A percentile compares a stretch with the other conserved stretches of the same genome.
These are phyloP conservation scores for Acestrorhynchus altus DNA, from an alignment of 2,797 vertebrate species.

Conservation along the genomic window DNA sequence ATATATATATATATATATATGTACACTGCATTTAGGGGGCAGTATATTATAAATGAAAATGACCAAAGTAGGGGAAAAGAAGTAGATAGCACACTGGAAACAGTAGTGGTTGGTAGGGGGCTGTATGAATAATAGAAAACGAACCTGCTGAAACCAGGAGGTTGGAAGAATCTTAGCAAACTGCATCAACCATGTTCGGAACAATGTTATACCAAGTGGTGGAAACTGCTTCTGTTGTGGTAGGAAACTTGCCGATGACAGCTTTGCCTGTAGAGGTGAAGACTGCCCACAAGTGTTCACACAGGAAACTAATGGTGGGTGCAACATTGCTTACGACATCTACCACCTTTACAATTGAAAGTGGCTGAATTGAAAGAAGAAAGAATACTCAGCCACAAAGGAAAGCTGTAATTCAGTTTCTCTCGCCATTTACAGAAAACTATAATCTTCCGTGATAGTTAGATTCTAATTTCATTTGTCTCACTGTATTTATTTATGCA, in stretches of 20 bases:
- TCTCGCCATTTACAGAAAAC: not conserved
- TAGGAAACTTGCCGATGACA: conserved; percentile 37
- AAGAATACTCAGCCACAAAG: not conserved
- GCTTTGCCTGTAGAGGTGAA: conserved; percentile 19
- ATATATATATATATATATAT: no score
- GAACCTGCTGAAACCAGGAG: not conserved
- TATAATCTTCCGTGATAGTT: not conserved
- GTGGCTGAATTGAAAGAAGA: not conserved
- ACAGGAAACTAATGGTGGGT: conserved; percentile 47
- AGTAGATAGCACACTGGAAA: not conserved
- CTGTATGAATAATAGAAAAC: not conserved
- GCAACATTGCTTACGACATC: conserved; percentile 32
- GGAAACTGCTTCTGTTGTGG: conserved; percentile 49
- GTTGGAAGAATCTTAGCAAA: conserved; percentile 28
- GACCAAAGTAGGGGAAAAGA: not conserved
- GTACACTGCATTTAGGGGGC: no score
- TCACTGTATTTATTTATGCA: not conserved
- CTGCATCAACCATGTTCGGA: not conserved
- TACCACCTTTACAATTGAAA: conserved; percentile 16
- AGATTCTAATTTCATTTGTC: not conserved
- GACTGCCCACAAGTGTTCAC: conserved; percentile 9
- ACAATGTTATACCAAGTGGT: not conserved
- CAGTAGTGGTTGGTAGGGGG: not conserved
- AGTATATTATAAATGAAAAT: no score
- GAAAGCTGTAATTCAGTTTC: not conserved